Conservation (phyloP, 2,113 vertebrate species). For the Gulo gulo region DNA sequence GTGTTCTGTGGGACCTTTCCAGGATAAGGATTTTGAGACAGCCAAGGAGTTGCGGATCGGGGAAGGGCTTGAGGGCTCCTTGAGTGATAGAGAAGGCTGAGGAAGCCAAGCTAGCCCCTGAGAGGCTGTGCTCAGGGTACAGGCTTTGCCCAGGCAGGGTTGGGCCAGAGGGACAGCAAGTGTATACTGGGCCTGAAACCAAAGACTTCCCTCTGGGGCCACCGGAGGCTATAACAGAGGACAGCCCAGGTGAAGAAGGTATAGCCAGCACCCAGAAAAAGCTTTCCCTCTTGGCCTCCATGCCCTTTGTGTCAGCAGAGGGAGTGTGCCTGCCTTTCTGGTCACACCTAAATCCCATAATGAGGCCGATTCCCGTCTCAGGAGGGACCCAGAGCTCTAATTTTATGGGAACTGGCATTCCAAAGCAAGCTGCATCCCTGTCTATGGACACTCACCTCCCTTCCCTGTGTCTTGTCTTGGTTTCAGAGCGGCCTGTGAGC, state of each 20-base stretch:
- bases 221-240: background rate
- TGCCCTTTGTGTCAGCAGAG: background rate
- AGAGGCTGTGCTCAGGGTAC: background rate
- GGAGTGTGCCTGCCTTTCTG: background rate
- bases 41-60: background rate
- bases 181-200: background rate
- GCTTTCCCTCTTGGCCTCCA: background rate
- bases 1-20: background rate
- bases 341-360: background rate
- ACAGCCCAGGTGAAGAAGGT: background rate
- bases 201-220: background rate
- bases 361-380: background rate
- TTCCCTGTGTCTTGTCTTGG: conserved; percentile 20
- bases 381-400: background rate
- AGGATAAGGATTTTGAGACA: background rate
- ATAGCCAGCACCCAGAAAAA: background rate
- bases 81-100: background rate
- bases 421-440: background rate
- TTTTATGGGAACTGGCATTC: background rate
- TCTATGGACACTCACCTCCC: background rate
- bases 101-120: background rate
- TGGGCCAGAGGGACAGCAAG: background rate
- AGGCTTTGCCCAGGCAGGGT: background rate
- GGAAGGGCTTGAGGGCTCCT: background rate
- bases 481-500: conserved; percentile 84